Evolutionary conservation across 2,797 vertebrate species (phyloP).

Genomic region (Mus spretus): DNA sequence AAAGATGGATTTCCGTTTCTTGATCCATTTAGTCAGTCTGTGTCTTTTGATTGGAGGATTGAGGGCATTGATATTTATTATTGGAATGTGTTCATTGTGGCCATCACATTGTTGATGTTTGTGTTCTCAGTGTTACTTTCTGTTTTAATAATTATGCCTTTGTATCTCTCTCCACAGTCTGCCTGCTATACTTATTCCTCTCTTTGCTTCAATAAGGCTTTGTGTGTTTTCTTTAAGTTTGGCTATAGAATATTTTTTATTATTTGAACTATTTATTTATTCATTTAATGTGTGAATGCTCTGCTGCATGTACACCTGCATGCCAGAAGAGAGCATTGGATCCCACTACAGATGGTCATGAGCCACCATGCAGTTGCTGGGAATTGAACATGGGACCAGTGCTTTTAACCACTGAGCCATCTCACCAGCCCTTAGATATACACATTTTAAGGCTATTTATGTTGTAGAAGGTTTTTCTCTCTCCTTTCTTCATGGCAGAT

Average conservation of each 20-base stretch:
- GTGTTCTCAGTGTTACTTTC: no score
- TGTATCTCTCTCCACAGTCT: not conserved
- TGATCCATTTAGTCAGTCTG: not conserved
- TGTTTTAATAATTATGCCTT: not conserved
- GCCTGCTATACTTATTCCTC: not conserved
- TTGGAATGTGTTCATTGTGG: not conserved
- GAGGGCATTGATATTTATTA: not conserved
- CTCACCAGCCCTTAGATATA: not conserved
- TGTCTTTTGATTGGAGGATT: not conserved
- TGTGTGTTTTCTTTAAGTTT: not conserved
- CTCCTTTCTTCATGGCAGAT: not conserved
- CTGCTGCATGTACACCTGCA: not conserved
- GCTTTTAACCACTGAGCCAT: not conserved
- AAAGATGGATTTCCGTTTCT: not conserved
- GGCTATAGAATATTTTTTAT: no score
- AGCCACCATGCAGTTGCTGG: not conserved
- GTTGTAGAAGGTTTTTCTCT: not conserved
- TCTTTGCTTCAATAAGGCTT: not conserved
- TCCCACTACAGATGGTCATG: not conserved
- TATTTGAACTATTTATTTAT: no score
- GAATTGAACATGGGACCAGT: not conserved
- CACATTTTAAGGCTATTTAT: not conserved
- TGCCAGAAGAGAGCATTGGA: not conserved
- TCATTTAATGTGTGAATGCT: no score
- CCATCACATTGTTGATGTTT: not conserved